Percentiles rank a stretch among this genome's conserved stretches.
These are phyloP conservation scores for Fundulus diaphanus DNA, from an alignment of 2,797 vertebrate species.

Conservation along the genomic window DNA sequence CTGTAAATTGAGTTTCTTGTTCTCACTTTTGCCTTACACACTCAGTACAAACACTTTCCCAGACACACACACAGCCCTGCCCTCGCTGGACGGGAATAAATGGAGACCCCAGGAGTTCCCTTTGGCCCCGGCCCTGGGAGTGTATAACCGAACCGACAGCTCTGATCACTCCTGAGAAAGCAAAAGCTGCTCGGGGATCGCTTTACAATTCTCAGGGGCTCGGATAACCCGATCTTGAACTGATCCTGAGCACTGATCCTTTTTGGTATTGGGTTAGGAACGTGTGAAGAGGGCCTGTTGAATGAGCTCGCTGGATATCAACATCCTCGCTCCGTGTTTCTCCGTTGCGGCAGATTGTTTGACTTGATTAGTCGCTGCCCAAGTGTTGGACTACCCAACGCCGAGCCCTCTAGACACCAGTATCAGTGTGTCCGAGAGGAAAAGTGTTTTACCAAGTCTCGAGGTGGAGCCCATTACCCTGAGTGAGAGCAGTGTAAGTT, in stretches of 20 bases:
- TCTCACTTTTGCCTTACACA: conserved; percentile 55
- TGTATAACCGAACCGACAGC: conserved; percentile 66
- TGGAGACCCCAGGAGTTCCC: conserved; percentile 67
- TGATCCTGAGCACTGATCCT: conserved; percentile 74
- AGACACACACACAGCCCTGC: conserved; percentile 33
- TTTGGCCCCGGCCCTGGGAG: conserved; percentile 63
- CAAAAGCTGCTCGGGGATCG: conserved; percentile 76
- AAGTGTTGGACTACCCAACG: conserved; percentile 68
- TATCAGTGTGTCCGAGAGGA: conserved; percentile 75
- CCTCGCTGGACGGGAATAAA: conserved; percentile 63
- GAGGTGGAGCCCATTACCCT: conserved; percentile 81
- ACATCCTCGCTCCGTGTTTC: conserved; percentile 77
- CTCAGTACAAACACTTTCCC: conserved; percentile 58
- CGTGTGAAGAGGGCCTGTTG: conserved; percentile 80
- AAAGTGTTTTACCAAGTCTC: conserved; percentile 73
- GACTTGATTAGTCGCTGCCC: conserved; percentile 78
- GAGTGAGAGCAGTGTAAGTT: conserved; percentile 82
- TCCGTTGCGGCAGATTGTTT: conserved; percentile 73
- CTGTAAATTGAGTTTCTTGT: conserved; percentile 67
- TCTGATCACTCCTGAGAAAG: conserved; percentile 78
- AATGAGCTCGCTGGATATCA: conserved; percentile 76
- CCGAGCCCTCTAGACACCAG: conserved; percentile 72
- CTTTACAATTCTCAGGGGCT: conserved; percentile 84
- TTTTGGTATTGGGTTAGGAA: conserved; percentile 76
- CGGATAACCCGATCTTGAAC: conserved; percentile 81